Evolutionary conservation across 2,797 vertebrate genomes (phyloP), one percentile per base, ranked within the genome.

Genomic region (Sorex maritimensis): DNA sequence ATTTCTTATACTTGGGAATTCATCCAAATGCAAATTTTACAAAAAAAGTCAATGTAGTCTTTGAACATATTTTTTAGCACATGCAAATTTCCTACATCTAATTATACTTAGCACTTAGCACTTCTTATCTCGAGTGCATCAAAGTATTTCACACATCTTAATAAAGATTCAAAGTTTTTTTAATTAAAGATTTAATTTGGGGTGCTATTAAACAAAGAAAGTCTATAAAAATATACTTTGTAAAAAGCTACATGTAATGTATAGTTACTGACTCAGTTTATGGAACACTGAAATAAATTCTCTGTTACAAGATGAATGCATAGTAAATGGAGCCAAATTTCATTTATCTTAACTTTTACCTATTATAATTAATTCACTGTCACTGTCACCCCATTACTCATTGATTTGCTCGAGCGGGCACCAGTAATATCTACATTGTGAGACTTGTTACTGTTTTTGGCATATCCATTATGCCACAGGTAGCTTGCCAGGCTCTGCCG

Each of bases 61-160:
- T 90, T 85, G 72, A 96, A 89, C 38, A 86, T 94, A 93, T 95
- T 82, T 92, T 95, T 94, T 81, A 89, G 63, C 75, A 93, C 49
- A 86, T 90, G 93, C 49, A 88, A 87, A 95, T 91, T 95, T 69
- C 86, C 81, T 82, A 46, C 61, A 68, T 79, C 61, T 95, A 92
- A 94, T 96, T 95, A 95, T 92, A 41, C 52, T 80, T 85, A 86
- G 19, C 41, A 90, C 46, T 90, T 94, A 90, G 55, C 34, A 92
- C 34, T 90, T 94, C 46, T 90, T 86, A 80, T 93, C 84, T 77
- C 65, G 52, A 61, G 12, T 88, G 52, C 23, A 95, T 92, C 79
- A 95, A 95, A 93, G 84, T 46, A 93, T 93, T 95, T 95, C 67
- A 83, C 80, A 92, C 73, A 87, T 94, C 24, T 93, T 90, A 95